A percentile compares a stretch with the other conserved stretches of the same genome.
phyloP scores from a whole-genome alignment of 2,797 vertebrate species.

The Carcharodon carcharias region DNA sequence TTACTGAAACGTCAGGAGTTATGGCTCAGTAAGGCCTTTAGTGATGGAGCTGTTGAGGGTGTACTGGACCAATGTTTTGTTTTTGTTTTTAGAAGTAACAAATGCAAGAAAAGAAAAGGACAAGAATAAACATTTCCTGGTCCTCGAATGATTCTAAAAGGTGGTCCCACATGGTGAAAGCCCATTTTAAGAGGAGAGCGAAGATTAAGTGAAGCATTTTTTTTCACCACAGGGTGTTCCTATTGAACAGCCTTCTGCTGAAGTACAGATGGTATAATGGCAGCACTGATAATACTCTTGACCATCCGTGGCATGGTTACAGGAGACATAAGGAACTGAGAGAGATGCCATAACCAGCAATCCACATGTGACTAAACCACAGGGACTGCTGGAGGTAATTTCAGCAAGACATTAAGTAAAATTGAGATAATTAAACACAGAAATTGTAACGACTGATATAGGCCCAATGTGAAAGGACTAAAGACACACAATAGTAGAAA shows the following conservation, averaged over 20 bases:
- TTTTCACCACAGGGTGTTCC: slow-evolving; percentile 27
- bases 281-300: slow-evolving; percentile 27
- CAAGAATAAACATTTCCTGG: background rate
- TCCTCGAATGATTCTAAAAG: background rate
- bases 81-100: background rate
- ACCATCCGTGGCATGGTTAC: slow-evolving; percentile 27
- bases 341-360: background rate
- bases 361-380: slow-evolving; percentile 24
- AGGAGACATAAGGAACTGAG: slow-evolving; percentile 22
- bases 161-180: background rate
- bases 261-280: slow-evolving; percentile 27
- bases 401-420: slow-evolving; percentile 25
- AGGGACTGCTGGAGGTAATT: slow-evolving; percentile 25
- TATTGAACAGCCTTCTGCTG: slow-evolving; percentile 12
- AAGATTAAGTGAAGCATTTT: slow-evolving; percentile 28
- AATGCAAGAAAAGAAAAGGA: background rate
- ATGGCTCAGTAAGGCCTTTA: background rate
- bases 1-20: background rate
- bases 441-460: background rate
- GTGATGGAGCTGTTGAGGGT: background rate
- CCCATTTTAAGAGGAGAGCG: slow-evolving; percentile 20
- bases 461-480: background rate
- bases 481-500: background rate
- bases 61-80: background rate
- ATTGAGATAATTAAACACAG: slow-evolving; percentile 29